Evolutionary conservation across 2,797 vertebrate genomes (phyloP), one percentile per base, ranked within the genome.

Genomic region (Sebastes trivittatus): DNA sequence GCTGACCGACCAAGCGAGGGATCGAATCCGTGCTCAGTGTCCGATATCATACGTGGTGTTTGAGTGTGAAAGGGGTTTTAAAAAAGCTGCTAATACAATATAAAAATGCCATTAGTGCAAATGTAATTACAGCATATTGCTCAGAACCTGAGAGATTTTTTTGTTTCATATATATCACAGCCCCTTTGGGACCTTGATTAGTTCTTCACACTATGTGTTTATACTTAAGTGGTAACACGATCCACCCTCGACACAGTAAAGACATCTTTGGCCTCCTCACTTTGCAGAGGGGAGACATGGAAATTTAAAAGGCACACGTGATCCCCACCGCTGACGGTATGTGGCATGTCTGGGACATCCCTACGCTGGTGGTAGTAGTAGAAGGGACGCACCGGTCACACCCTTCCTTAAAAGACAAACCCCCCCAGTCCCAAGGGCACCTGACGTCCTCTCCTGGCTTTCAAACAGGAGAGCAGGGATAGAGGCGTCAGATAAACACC

Each of bases 301-400:
- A 84, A 75, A 81, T 72, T 72, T 82, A 81, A 87, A 87, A 77
- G 77, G 5, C 52, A 20, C 71, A 78, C 22, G 79, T 87, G 77
- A 70, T 69, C 16, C 18, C 72, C 62, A 42, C 72, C 81, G 65
- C 64, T 77, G 69, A 82, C 30, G 84, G 84, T 78, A 83, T 70
- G 77, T 27, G 64, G 81, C 83, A 74, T 83, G 85, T 90, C 85
- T 87, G 88, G 93, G 93, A 89, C 74, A 90, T 87, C 92, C 93
- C 92, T 83, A 9, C 4, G 11, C 63, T 82, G 49, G 38, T 82
- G 49, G 38, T 55, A n/a, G 75, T 85, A 88, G 81, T 78, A 76
- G 71, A 68, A 42, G 81, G 70, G 69, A 88, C 88, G 79, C 83
- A 64, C 75, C 84, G 77, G 75, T 75, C 71, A 34, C n/a, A 34